phyloP scores from a whole-genome alignment of 2,113 vertebrate genomes.

The Macquaria ambigua region DNA sequence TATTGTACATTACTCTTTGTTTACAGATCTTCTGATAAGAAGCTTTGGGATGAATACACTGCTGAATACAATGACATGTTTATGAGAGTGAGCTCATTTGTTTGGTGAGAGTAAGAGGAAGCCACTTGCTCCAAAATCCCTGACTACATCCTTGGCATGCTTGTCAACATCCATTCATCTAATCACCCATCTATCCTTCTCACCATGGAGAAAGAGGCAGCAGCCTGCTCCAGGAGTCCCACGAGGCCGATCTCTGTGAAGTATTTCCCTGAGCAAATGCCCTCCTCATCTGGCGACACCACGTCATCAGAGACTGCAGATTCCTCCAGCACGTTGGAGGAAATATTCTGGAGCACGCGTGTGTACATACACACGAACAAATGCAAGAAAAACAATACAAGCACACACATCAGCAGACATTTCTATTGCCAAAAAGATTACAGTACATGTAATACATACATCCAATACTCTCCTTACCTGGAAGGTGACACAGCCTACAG shows the following conservation, averaged over 20 bases:
- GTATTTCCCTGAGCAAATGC: conserved; percentile 98
- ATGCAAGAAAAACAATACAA: neutral
- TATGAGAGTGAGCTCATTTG: neutral
- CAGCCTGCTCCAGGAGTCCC: conserved; percentile 96
- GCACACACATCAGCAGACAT: neutral
- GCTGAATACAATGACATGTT: neutral
- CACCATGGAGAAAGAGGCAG: conserved; percentile 98
- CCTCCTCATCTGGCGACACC: conserved; percentile 98
- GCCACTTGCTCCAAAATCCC: neutral
- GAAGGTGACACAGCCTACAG: conserved; percentile 97
- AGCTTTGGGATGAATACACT: neutral
- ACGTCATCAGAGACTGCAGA: conserved; percentile 98
- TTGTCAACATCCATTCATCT: neutral
- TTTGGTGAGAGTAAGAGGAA: neutral
- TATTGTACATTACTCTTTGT: no score
- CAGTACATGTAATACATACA: no score
- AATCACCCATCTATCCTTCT: conserved; percentile 14
- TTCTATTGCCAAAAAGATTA: neutral
- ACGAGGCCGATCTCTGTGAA: conserved; percentile 98
- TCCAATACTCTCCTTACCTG: conserved; percentile 85
- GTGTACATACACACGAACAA: neutral
- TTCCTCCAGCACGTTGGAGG: conserved; percentile 98
- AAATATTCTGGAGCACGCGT: conserved; percentile 89
- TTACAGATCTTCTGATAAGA: neutral
- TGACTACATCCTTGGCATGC: no score